These are phyloP conservation scores for Petaurus breviceps DNA, from an alignment of 2,113 vertebrate species.

Conservation along the genomic window DNA sequence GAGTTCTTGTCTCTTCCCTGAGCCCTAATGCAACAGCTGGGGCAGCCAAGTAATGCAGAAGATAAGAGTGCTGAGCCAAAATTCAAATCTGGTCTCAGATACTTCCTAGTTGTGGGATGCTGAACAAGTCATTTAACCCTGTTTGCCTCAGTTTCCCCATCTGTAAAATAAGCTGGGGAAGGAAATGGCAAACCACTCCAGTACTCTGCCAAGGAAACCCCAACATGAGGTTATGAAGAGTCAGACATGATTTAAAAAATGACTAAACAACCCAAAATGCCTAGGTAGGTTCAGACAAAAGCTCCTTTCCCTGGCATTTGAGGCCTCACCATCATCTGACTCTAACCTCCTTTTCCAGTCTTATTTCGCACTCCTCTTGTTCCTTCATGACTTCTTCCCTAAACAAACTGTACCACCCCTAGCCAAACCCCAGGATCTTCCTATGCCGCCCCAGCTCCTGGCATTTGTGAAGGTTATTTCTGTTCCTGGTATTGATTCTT, in stretches of 20 bases:
- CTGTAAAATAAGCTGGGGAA: background rate
- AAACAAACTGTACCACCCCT: background rate
- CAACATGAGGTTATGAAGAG: too few relatives aligned
- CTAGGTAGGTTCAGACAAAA: background rate
- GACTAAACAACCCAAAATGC: too few relatives aligned
- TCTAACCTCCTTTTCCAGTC: background rate
- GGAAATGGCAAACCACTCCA: too few relatives aligned
- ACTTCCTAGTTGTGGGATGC: background rate
- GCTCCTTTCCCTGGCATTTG: background rate
- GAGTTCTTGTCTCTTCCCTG: background rate
- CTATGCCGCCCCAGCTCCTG: too few relatives aligned
- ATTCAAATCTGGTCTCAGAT: background rate
- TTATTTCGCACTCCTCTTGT: background rate
- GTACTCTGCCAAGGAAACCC: too few relatives aligned
- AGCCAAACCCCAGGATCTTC: background rate
- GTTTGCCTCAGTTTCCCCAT: background rate
- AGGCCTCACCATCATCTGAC: background rate
- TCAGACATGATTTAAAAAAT: too few relatives aligned
- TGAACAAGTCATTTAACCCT: too few relatives aligned
- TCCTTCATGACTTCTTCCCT: background rate
- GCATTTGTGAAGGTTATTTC: too few relatives aligned
- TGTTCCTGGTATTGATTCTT: too few relatives aligned
- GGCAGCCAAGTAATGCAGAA: background rate
- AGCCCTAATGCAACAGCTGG: background rate
- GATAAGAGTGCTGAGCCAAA: background rate